Evolutionary conservation across 2,888 invertebrate genomes (phyloP).

Genomic region (Parnassius glacialis): DNA sequence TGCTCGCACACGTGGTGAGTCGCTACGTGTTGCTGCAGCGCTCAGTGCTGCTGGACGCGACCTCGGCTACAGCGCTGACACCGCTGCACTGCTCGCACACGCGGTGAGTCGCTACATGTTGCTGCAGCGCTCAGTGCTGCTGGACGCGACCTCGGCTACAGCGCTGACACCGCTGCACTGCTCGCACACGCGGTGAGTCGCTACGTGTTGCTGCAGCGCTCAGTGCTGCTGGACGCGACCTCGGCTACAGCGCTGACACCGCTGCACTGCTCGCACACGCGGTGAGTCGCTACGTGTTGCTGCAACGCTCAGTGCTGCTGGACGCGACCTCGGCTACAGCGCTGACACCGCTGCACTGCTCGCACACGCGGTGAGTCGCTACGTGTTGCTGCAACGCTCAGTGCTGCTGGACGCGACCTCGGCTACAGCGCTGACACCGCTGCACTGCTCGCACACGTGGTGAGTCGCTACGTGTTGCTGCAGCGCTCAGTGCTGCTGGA

Average conservation of each 20-base stretch:
- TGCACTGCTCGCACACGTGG: slow-evolving; percentile 88
- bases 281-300: too few relatives aligned
- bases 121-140: slow-evolving; percentile 82
- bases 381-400: slow-evolving; percentile 83
- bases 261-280: too few relatives aligned
- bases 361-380: too few relatives aligned
- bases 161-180: slow-evolving; percentile 82
- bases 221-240: too few relatives aligned
- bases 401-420: slow-evolving; percentile 83
- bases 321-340: too few relatives aligned
- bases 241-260: too few relatives aligned
- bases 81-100: slow-evolving; percentile 86
- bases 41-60: slow-evolving; percentile 83
- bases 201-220: too few relatives aligned
- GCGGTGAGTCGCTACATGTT: slow-evolving; percentile 78
- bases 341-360: too few relatives aligned
- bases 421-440: slow-evolving; percentile 84
- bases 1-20: slow-evolving; percentile 88
- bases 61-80: slow-evolving; percentile 85
- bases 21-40: slow-evolving; percentile 71
- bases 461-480: slow-evolving; percentile 70
- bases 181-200: slow-evolving; percentile 86
- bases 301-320: too few relatives aligned
- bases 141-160: slow-evolving; percentile 88
- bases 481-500: slow-evolving; percentile 80